These are phyloP conservation scores for Heliocidaris erythrogramma DNA, from an alignment of 35 echinoderm and acorn worm genomes.

Conservation along the genomic window DNA sequence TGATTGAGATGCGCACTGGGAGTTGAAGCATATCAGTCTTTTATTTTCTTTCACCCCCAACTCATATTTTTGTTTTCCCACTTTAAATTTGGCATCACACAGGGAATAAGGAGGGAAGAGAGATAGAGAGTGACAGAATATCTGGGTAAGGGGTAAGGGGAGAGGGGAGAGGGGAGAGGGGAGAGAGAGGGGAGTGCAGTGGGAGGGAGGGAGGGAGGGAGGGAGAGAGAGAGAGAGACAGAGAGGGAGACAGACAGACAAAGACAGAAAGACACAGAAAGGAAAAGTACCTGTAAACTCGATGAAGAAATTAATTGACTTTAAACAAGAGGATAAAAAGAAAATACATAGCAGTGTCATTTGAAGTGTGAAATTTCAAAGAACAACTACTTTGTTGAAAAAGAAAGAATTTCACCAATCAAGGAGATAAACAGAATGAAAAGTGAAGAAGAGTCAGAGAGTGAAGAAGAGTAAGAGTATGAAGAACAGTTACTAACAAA, in stretches of 20 bases:
- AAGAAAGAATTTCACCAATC: background rate
- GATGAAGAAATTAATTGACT: background rate
- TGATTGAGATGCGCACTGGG: conserved; percentile 32
- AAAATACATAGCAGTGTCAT: background rate
- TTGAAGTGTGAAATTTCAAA: background rate
- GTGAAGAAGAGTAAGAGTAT: background rate
- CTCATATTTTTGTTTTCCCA: conserved; percentile 49
- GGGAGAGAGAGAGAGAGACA: background rate
- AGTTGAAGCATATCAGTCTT: conserved; percentile 29
- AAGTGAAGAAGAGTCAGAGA: background rate
- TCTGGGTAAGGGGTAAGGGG: background rate
- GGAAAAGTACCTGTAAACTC: background rate
- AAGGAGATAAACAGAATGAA: background rate
- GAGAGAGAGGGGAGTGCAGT: background rate
- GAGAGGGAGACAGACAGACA: background rate
- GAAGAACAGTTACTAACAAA: background rate
- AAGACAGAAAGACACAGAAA: background rate
- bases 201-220: background rate
- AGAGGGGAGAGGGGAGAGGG: background rate
- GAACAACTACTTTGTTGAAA: background rate
- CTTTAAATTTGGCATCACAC: conserved; percentile 27
- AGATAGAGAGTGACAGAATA: background rate
- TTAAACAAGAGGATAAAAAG: background rate
- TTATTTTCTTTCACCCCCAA: conserved; percentile 32
- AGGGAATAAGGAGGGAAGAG: background rate